Percentiles rank a stretch among this genome's conserved stretches.
phyloP scores from a whole-genome alignment of 2,113 vertebrate genomes.

The Silurus asotus region DNA sequence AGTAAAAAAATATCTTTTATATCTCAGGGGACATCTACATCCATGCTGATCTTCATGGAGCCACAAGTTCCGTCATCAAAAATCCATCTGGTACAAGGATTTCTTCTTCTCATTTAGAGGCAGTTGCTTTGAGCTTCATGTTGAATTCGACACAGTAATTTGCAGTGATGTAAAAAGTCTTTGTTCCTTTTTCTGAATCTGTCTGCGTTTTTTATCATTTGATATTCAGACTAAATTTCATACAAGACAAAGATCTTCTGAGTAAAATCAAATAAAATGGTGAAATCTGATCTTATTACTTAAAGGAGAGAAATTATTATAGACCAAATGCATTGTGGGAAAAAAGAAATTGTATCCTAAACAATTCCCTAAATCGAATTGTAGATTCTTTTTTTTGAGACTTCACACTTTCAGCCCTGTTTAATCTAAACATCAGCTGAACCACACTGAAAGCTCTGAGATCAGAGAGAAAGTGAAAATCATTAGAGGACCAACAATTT shows the following conservation, averaged over 20 bases:
- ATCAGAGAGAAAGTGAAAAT: not conserved
- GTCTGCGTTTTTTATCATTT: not conserved
- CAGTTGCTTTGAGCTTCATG: not conserved
- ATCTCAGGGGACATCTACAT: conserved; percentile 91
- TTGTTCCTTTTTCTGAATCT: not conserved
- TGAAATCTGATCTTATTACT: not conserved
- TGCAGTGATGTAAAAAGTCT: not conserved
- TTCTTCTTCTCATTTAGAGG: not conserved
- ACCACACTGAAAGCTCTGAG: not conserved
- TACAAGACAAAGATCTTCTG: not conserved
- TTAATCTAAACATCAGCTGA: not conserved
- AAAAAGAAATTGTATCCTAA: no score
- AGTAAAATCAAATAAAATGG: not conserved
- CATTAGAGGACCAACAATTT: no score
- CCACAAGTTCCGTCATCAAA: conserved; percentile 96
- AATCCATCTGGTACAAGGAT: conserved; percentile 83
- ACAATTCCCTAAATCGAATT: not conserved
- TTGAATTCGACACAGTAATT: no score
- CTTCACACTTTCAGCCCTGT: not conserved
- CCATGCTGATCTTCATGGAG: conserved; percentile 95
- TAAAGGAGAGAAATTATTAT: not conserved
- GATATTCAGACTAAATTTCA: not conserved
- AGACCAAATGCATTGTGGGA: not conserved
- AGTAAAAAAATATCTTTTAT: conserved; percentile 16
- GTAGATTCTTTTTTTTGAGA: not conserved